Conservation (phyloP, 2,113 vertebrate genomes). For the Nibea coibor region DNA sequence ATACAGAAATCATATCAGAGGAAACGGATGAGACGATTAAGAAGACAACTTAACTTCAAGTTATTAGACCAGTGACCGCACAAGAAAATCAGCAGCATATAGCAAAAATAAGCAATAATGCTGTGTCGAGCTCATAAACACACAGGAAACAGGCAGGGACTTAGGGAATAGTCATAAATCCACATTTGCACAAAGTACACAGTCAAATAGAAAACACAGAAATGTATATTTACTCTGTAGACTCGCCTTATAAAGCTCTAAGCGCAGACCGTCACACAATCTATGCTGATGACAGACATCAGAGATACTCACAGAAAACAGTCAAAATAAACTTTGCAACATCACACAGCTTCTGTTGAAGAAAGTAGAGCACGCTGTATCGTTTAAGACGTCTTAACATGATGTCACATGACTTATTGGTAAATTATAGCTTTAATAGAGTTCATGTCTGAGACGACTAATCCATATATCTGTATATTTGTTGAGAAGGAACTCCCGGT, state of each 20-base stretch:
- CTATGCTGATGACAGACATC: background rate
- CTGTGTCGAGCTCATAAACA: too few relatives aligned
- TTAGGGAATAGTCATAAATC: background rate
- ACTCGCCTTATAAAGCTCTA: too few relatives aligned
- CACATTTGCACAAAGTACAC: background rate
- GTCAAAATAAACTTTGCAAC: background rate
- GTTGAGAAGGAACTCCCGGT: background rate
- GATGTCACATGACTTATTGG: background rate
- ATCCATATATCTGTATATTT: background rate
- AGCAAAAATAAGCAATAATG: too few relatives aligned
- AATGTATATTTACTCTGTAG: too few relatives aligned
- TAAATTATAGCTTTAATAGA: background rate
- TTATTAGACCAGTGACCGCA: background rate
- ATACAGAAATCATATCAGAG: too few relatives aligned
- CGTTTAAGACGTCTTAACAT: background rate
- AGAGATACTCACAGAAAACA: background rate
- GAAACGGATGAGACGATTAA: too few relatives aligned
- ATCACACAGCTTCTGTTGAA: constrained; percentile 1
- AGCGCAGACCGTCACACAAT: too few relatives aligned
- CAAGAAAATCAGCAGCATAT: background rate
- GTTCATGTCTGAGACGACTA: background rate
- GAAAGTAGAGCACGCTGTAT: constrained; percentile 1
- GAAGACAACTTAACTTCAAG: too few relatives aligned
- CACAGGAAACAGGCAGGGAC: background rate
- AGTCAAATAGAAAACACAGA: background rate